Percentiles rank a stretch among this genome's conserved stretches.
These are phyloP conservation scores for Mantis religiosa DNA, from an alignment of 2,888 invertebrate species.

Conservation along the genomic window DNA sequence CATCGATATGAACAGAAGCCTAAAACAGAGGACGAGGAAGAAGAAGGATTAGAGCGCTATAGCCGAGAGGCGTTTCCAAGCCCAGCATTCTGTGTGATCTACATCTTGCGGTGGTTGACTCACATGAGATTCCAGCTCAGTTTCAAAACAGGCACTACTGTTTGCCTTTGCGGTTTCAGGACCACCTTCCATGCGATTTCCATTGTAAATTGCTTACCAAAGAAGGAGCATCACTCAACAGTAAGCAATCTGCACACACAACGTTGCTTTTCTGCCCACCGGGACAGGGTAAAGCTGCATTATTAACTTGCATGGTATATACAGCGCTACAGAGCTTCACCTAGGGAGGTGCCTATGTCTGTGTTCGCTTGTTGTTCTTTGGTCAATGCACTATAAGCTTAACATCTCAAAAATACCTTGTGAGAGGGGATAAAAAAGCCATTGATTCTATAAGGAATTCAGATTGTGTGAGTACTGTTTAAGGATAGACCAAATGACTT, in stretches of 20 bases:
- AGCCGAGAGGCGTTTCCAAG: not conserved
- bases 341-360: not conserved
- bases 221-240: not conserved
- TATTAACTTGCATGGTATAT: not conserved
- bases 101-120: not conserved
- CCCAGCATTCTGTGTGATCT: not conserved
- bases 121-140: not conserved
- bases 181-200: not conserved
- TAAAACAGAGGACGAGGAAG: not conserved
- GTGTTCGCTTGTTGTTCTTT: no score
- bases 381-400: no score
- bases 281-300: not conserved
- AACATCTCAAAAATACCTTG: no score
- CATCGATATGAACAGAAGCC: not conserved
- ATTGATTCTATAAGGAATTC: no score
- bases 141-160: not conserved
- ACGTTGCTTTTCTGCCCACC: not conserved
- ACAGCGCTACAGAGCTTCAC: not conserved
- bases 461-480: no score
- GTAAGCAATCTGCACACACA: not conserved
- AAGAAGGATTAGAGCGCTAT: not conserved
- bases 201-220: not conserved
- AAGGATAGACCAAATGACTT: no score
- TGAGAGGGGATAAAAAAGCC: no score
- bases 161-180: constrained; percentile 7